These are phyloP conservation scores for Pyrgilauda ruficollis DNA, from an alignment of 2,113 vertebrate species.

Conservation along the genomic window DNA sequence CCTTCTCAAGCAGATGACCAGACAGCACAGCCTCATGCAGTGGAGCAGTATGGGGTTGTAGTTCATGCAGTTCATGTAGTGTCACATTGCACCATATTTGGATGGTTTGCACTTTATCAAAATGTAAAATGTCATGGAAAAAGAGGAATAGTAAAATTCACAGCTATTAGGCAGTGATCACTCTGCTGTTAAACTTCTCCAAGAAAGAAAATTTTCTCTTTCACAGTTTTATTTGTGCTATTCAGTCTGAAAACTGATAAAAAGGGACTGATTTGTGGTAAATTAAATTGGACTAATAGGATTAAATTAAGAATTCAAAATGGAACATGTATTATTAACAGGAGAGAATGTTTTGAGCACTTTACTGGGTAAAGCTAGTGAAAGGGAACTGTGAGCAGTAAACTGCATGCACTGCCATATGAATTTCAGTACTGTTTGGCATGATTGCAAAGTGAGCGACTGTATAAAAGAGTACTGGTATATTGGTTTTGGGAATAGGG, in stretches of 20 bases:
- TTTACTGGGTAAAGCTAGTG: not conserved
- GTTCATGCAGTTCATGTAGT: not conserved
- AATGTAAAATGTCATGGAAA: not conserved
- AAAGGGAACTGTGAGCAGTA: not conserved
- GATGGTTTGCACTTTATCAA: not conserved
- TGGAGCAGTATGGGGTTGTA: not conserved
- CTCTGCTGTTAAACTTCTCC: not conserved
- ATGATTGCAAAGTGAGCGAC: not conserved
- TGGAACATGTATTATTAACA: not conserved
- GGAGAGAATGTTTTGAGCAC: not conserved
- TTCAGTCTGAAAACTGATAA: not conserved
- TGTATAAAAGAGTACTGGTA: not conserved
- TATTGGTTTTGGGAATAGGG: fast-evolving
- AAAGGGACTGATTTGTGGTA: not conserved
- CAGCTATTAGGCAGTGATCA: not conserved
- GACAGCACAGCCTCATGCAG: not conserved
- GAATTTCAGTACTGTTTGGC: not conserved
- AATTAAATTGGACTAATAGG: not conserved
- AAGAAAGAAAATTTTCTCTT: not conserved
- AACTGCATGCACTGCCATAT: not conserved
- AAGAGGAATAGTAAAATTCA: not conserved
- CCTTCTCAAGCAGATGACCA: not conserved
- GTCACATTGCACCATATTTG: not conserved
- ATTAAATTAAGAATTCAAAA: not conserved
- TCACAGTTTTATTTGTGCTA: not conserved